Percentiles rank a stretch among this genome's conserved stretches.
phyloP scores from a whole-genome alignment of 2,888 invertebrate genomes.

The Dynastes maya region DNA sequence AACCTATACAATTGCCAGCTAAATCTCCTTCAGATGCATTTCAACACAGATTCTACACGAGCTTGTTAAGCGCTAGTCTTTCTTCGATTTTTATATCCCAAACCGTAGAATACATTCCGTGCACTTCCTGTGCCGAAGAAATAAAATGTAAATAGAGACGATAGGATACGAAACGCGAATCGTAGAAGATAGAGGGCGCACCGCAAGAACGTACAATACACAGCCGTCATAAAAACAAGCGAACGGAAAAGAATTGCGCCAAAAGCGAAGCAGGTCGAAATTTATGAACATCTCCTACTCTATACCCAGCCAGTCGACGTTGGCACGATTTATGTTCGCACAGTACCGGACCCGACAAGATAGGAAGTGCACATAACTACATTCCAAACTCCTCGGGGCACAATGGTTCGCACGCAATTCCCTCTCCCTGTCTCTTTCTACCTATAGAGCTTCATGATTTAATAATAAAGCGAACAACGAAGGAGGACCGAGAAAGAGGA shows the following conservation, averaged over 20 bases:
- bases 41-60: background rate
- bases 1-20: too few species aligned
- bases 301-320: background rate
- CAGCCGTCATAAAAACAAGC: slow-evolving; percentile 10
- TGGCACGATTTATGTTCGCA: slow-evolving; percentile 24
- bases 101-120: background rate
- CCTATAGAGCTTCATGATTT: slow-evolving; percentile 13
- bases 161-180: background rate
- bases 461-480: slow-evolving; percentile 20
- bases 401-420: slow-evolving; percentile 9
- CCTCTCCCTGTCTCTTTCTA: background rate
- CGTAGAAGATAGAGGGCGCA: background rate
- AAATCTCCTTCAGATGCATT: background rate
- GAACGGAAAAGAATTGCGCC: slow-evolving; percentile 15
- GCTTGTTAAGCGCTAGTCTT: background rate
- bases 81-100: background rate
- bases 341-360: background rate
- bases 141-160: slow-evolving; percentile 19
- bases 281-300: slow-evolving; percentile 20
- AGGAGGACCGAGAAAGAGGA: background rate
- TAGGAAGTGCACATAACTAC: slow-evolving; percentile 31
- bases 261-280: slow-evolving; percentile 12
- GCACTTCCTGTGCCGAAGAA: background rate
- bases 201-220: slow-evolving; percentile 6
- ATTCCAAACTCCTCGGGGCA: slow-evolving; percentile 25